phyloP scores from a whole-genome alignment of 2,113 vertebrate genomes.

The Varanus komodoensis region DNA sequence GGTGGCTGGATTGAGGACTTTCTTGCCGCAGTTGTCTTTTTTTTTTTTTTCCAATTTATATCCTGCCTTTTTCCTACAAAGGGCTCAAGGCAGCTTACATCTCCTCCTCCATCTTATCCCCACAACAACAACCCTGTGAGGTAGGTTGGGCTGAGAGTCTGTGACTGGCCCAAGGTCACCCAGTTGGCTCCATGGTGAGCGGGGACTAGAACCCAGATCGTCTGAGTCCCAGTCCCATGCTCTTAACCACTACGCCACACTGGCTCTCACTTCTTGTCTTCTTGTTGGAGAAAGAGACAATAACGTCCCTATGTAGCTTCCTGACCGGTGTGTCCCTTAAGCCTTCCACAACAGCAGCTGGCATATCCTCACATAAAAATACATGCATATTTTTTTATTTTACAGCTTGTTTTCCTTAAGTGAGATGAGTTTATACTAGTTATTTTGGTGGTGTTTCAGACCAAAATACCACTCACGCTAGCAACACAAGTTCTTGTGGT shows the following conservation, averaged over 20 bases:
- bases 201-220: too few relatives aligned
- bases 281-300: background rate
- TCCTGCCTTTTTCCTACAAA: too few relatives aligned
- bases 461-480: constrained; percentile 55
- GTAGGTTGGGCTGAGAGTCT: too few relatives aligned
- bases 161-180: too few relatives aligned
- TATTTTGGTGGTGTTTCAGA: constrained; percentile 64
- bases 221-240: too few relatives aligned
- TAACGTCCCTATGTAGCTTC: constrained; percentile 8
- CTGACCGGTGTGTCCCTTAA: background rate
- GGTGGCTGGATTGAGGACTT: background rate
- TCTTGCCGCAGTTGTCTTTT: background rate
- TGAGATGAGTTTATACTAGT: constrained; percentile 63
- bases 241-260: too few relatives aligned
- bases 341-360: constrained; percentile 31
- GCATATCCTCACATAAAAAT: constrained; percentile 40
- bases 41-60: too few relatives aligned
- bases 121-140: too few relatives aligned
- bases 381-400: constrained; percentile 43
- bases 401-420: constrained; percentile 65
- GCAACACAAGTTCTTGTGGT: constrained; percentile 62
- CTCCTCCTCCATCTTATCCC: too few relatives aligned
- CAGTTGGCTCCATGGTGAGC: too few relatives aligned
- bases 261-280: too few relatives aligned
- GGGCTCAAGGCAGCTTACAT: too few relatives aligned